Evolutionary conservation across 2,888 invertebrate genomes (phyloP).

Genomic region (Dicycla oo): DNA sequence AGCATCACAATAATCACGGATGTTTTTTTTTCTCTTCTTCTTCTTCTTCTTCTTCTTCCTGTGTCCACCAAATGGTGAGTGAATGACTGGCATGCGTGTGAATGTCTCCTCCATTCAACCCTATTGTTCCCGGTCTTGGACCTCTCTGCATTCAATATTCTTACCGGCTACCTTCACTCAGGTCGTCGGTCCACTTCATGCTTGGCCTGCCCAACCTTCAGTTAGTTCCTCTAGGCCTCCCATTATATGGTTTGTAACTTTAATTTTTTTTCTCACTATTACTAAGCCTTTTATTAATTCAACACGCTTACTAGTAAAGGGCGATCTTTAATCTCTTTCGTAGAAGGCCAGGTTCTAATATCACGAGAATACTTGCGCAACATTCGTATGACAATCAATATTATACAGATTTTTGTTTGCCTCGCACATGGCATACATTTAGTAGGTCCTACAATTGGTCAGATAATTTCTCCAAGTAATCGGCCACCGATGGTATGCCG

Average conservation of each 20-base stretch:
- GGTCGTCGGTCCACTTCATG: neutral
- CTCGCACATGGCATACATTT: too few species aligned
- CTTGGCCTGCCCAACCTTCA: neutral
- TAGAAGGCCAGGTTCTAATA: constrained; percentile 26
- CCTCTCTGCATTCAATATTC: neutral
- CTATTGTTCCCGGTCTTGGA: neutral
- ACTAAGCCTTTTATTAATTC: neutral
- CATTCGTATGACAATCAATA: neutral
- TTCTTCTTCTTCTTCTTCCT: too few species aligned
- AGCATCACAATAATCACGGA: too few species aligned
- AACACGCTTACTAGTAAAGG: neutral
- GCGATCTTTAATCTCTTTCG: constrained; percentile 14
- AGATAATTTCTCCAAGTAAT: too few species aligned
- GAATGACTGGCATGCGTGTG: neutral
- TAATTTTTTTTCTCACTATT: neutral
- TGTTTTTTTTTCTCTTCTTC: neutral
- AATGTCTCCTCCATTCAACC: neutral
- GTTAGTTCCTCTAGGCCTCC: neutral
- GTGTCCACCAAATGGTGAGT: neutral
- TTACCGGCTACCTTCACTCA: neutral
- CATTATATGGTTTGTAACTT: neutral
- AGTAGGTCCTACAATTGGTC: too few species aligned
- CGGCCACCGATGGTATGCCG: too few species aligned
- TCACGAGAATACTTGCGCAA: constrained; percentile 26
- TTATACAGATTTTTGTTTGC: neutral